A percentile compares a stretch with the other conserved stretches of the same genome.
These are phyloP conservation scores for Leptogaster cylindrica DNA, from an alignment of 2,888 invertebrate species.

Conservation along the genomic window DNA sequence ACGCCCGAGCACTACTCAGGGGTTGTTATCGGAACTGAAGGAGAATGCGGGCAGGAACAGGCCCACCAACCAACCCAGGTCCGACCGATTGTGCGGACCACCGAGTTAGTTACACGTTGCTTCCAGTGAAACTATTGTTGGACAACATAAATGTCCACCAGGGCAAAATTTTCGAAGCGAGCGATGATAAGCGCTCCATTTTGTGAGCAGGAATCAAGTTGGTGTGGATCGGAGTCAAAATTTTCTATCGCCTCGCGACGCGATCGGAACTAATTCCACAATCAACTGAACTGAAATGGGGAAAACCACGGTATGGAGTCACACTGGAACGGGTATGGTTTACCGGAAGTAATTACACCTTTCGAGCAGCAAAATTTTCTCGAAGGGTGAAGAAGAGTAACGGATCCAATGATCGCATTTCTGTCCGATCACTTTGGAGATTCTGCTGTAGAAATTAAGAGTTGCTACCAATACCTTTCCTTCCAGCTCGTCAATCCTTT, in stretches of 20 bases:
- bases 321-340: constrained; percentile 1
- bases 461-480: too few relatives aligned
- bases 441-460: too few relatives aligned
- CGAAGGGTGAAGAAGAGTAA: too few relatives aligned
- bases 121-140: constrained; percentile 36
- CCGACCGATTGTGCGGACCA: constrained; percentile 4
- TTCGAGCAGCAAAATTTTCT: too few relatives aligned
- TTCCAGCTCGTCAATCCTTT: too few relatives aligned
- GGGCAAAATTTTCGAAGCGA: constrained; percentile 27
- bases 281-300: background rate
- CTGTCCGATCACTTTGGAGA: too few relatives aligned
- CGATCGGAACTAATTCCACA: background rate
- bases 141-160: constrained; percentile 28
- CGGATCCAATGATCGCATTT: too few relatives aligned
- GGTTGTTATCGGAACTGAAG: constrained; percentile 12
- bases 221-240: constrained; percentile 3
- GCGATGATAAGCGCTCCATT: constrained; percentile 29
- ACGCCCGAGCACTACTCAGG: constrained; percentile 15
- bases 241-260: constrained; percentile 11
- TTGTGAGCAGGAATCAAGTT: background rate
- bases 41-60: constrained; percentile 26
- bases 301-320: background rate
- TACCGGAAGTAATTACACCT: constrained; percentile 24
- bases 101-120: constrained; percentile 30
- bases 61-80: background rate